A percentile compares a stretch with the other conserved stretches of the same genome.
These are phyloP conservation scores for Dallia pectoralis DNA, from an alignment of 2,797 vertebrate species.

Conservation along the genomic window DNA sequence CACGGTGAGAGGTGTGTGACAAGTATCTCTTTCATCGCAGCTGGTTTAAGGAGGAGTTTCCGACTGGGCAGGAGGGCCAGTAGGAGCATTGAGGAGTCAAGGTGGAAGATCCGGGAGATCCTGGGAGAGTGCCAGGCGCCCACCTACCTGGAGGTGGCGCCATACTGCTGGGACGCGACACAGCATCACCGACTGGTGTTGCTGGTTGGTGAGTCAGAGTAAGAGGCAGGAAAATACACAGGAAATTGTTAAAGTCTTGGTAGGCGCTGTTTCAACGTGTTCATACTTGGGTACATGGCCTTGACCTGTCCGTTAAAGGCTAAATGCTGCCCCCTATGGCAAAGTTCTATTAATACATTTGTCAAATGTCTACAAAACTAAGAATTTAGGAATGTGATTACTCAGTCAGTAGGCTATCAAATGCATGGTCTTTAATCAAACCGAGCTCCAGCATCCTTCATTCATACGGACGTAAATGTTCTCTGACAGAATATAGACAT, in stretches of 20 bases:
- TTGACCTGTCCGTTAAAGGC: too few species aligned
- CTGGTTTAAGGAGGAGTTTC: constrained; percentile 92
- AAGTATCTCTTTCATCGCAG: constrained; percentile 67
- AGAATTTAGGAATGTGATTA: neutral
- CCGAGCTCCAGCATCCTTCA: constrained; percentile 48
- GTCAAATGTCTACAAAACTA: neutral
- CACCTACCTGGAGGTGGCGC: constrained; percentile 86
- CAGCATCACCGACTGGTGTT: constrained; percentile 84
- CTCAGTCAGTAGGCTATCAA: neutral
- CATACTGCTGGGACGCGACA: constrained; percentile 72
- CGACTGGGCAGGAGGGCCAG: constrained; percentile 87
- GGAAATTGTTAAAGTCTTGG: too few species aligned
- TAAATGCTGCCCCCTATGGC: too few species aligned
- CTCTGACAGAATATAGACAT: constrained; percentile 51
- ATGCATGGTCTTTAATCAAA: neutral
- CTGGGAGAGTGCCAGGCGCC: constrained; percentile 76
- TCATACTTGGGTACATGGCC: too few species aligned
- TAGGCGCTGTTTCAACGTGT: too few species aligned
- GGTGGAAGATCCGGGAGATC: constrained; percentile 80
- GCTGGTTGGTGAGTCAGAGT: constrained; percentile 81
- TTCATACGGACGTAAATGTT: constrained; percentile 63
- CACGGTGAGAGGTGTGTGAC: neutral
- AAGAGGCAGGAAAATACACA: too few species aligned
- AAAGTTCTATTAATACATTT: neutral
- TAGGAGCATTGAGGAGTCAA: constrained; percentile 75